phyloP scores from a whole-genome alignment of 2,888 invertebrate genomes.

The Aphodius granarius region DNA sequence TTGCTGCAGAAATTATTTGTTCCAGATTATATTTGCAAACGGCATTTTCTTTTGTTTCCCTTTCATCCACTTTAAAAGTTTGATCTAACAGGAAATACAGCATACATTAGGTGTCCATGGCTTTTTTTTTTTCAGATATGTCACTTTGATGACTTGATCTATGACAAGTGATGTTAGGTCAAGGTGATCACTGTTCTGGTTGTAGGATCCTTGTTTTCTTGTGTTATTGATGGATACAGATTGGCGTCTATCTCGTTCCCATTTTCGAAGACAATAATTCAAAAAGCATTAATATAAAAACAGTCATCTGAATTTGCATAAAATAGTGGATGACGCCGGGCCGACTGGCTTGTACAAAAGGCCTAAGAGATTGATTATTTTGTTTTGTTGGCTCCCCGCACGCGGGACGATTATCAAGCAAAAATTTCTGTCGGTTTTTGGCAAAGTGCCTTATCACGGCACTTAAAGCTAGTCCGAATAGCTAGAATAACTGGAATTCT shows the following conservation, averaged over 20 bases:
- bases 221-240: too few relatives aligned
- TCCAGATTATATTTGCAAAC: neutral
- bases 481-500: conserved; percentile 8
- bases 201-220: too few relatives aligned
- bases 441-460: neutral
- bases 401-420: neutral
- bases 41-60: too few relatives aligned
- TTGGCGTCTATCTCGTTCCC: too few relatives aligned
- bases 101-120: too few relatives aligned
- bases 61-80: too few relatives aligned
- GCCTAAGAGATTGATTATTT: neutral
- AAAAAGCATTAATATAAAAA: neutral
- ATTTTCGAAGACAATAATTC: too few relatives aligned
- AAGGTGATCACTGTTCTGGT: too few relatives aligned
- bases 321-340: neutral
- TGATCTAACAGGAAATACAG: too few relatives aligned
- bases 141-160: too few relatives aligned
- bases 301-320: neutral
- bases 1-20: neutral
- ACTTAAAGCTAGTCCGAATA: neutral
- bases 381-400: neutral
- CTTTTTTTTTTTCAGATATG: too few relatives aligned
- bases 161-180: too few relatives aligned
- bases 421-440: neutral
- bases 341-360: neutral